Conservation (phyloP, 2,797 vertebrate species). For the Orientallactaga sibirica region DNA sequence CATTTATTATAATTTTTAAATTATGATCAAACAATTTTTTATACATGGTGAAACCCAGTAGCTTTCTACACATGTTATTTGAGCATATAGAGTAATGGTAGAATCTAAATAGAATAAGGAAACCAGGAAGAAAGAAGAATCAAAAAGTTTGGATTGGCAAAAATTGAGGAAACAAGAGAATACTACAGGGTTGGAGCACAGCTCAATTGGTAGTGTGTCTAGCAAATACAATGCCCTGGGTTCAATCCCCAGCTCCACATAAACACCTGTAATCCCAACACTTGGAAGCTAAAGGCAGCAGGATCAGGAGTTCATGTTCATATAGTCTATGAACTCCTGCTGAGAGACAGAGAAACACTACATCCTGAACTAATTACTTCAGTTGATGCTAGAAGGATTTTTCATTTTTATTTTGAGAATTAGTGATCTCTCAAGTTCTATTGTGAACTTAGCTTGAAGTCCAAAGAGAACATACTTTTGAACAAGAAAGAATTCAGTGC, state of each 20-base stretch:
- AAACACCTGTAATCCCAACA: no score
- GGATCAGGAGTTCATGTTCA: no score
- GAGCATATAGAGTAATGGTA: constrained; percentile 21
- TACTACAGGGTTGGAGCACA: neutral
- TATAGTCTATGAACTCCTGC: no score
- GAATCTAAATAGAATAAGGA: constrained; percentile 6
- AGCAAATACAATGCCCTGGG: no score
- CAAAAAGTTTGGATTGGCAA: neutral
- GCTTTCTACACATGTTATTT: constrained; percentile 9
- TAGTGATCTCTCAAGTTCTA: neutral
- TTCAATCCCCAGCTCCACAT: no score
- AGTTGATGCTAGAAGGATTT: neutral
- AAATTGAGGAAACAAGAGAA: neutral
- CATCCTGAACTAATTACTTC: neutral
- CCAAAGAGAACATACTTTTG: neutral
- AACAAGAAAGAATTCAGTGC: neutral
- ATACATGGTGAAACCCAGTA: neutral
- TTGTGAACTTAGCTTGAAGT: neutral
- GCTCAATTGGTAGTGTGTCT: no score
- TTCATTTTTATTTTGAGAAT: constrained; percentile 47
- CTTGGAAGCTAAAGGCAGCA: no score
- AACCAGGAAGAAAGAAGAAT: neutral
- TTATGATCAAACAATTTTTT: neutral
- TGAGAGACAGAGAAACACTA: no score
- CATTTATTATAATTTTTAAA: constrained; percentile 16